Conservation (phyloP, 2,888 invertebrate genomes). For the Lysandra bellargus region DNA sequence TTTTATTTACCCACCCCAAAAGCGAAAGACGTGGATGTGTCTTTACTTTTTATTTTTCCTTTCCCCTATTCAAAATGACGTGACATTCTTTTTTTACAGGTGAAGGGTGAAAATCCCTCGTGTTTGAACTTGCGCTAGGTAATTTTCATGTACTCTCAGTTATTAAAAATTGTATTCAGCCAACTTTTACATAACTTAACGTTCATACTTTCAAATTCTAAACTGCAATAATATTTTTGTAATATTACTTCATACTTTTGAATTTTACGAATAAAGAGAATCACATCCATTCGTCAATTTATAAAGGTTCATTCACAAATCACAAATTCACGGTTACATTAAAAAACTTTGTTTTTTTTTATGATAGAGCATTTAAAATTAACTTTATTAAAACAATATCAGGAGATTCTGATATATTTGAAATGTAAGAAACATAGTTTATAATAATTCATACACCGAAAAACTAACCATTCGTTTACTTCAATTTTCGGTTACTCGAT, state of each 20-base stretch:
- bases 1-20: background rate
- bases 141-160: background rate
- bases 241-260: background rate
- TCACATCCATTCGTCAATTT: background rate
- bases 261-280: background rate
- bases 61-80: background rate
- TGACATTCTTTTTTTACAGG: background rate
- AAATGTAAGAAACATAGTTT: no score
- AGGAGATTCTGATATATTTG: no score
- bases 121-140: background rate
- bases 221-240: background rate
- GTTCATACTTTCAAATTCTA: background rate
- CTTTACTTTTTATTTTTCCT: constrained; percentile 3
- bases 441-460: no score
- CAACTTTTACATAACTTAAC: background rate
- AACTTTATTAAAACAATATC: no score
- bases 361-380: background rate
- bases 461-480: no score
- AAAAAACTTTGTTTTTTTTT: background rate
- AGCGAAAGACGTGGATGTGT: background rate
- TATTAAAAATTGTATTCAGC: background rate
- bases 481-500: no score
- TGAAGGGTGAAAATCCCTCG: background rate
- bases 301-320: background rate
- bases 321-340: background rate